These are phyloP conservation scores for Sturnira hondurensis DNA, from an alignment of 2,113 vertebrate species.

Conservation along the genomic window DNA sequence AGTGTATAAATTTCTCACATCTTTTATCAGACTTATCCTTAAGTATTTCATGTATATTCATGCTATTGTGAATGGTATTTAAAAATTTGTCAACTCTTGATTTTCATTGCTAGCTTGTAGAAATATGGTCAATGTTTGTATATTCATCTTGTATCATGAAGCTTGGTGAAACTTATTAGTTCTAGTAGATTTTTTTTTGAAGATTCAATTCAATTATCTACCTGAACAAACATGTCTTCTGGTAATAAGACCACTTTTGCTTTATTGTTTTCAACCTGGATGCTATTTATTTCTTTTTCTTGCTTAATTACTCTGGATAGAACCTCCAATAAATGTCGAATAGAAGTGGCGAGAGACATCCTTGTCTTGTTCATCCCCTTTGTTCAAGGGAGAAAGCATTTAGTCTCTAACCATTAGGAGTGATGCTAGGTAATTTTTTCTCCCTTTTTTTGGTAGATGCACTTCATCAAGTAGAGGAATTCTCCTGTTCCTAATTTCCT, in stretches of 20 bases:
- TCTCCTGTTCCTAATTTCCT: not conserved
- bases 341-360: not conserved
- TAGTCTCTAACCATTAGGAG: not conserved
- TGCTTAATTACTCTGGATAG: not conserved
- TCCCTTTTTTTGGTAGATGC: not conserved
- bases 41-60: not conserved
- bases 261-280: not conserved
- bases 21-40: not conserved
- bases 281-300: not conserved
- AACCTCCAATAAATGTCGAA: not conserved
- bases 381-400: not conserved
- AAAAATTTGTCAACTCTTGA: not conserved
- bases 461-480: not conserved
- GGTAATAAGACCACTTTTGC: not conserved
- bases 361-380: not conserved
- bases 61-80: not conserved
- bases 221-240: not conserved
- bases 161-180: not conserved
- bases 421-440: not conserved
- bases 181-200: not conserved
- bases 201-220: not conserved
- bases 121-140: not conserved
- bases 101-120: not conserved
- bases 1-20: not conserved
- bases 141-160: not conserved